Base-by-base conservation (phyloP, 2,797 vertebrate species). In the Urocyon cinereoargenteus region DNA sequence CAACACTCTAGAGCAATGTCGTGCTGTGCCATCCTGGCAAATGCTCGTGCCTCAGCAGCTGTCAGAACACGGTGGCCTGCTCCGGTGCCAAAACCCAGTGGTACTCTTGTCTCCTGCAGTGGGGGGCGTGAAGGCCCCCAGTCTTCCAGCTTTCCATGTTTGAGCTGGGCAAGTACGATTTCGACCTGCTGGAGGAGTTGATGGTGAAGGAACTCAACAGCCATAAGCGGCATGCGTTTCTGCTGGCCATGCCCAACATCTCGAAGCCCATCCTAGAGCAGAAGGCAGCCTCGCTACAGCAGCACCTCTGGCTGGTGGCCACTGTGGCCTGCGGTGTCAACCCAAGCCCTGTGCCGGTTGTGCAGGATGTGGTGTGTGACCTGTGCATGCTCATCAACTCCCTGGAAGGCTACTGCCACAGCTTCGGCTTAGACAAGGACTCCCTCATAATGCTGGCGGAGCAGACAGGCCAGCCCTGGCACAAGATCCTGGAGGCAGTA, bases 71-170 rank as follows among this genome's bases (percentile, higher is more conserved):
- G 26, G 4, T 0, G 2, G 84, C 45, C 81, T 3, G 24, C 55
- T 16, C 10, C 11, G 12, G 4, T 0, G 14, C 10, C 12, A n/a
- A n/a, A 18, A n/a, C 12, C 6, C 16, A 73, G 18, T 0, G 0
- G 40, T n/a, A 64, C 26, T 31, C 51, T 53, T 36, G 81, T 49
- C 64, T 85, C 49, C 53, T 5, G 5, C 51, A 16, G 86, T 31
- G 0, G 55, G 78, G 26, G 94, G 90, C 0, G 10, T 96, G 68
- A 22, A 51, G 28, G 92, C 88, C 51, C 94, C 97, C 7, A 45
- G 98, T 98, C 72, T 98, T 98, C 97, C 97, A 98, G 36, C 83
- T 98, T 9, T 98, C 98, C 95, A 95, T 53, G 64, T 85, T n/a
- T 81, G 66, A 98, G 0, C n/a, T 98, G 15, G 61, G 92, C 22